Percentiles rank a stretch among this genome's conserved stretches.
phyloP scores from a whole-genome alignment of 2,888 invertebrate species.

The Tubulanus polymorphus region DNA sequence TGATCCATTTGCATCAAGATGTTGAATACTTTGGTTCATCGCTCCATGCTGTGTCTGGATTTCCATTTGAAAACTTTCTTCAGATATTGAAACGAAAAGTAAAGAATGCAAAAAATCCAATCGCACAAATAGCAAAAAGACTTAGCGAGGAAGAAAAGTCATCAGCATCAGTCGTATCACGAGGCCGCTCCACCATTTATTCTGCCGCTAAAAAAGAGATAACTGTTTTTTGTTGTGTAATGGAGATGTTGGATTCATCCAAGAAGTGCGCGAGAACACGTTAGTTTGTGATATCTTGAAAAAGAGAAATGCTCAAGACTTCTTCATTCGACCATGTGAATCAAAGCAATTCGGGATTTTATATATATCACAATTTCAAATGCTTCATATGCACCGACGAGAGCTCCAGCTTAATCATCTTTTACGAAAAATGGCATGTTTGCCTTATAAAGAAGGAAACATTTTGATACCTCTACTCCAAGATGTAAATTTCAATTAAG shows the following conservation, averaged over 20 bases:
- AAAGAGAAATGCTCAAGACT: background rate
- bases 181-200: too few species aligned
- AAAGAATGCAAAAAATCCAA: conserved; percentile 11
- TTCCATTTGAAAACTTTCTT: conserved; percentile 19
- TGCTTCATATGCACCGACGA: too few species aligned
- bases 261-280: conserved; percentile 3
- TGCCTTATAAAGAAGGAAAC: conserved; percentile 8
- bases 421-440: conserved; percentile 5
- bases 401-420: conserved; percentile 6
- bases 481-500: too few species aligned
- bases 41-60: conserved; percentile 14
- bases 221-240: conserved; percentile 5
- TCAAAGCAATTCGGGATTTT: conserved; percentile 12
- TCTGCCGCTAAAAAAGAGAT: too few species aligned
- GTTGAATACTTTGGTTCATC: conserved; percentile 14
- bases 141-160: background rate
- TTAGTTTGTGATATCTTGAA: conserved; percentile 8
- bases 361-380: conserved; percentile 1
- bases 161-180: too few species aligned
- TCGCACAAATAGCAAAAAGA: conserved; percentile 12
- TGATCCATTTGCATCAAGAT: conserved; percentile 17
- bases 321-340: conserved; percentile 12
- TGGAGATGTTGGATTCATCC: conserved; percentile 8
- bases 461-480: conserved; percentile 11
- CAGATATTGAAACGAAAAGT: conserved; percentile 14